Conservation (phyloP, 2,113 vertebrate genomes). For the Lasiurus cinereus region DNA sequence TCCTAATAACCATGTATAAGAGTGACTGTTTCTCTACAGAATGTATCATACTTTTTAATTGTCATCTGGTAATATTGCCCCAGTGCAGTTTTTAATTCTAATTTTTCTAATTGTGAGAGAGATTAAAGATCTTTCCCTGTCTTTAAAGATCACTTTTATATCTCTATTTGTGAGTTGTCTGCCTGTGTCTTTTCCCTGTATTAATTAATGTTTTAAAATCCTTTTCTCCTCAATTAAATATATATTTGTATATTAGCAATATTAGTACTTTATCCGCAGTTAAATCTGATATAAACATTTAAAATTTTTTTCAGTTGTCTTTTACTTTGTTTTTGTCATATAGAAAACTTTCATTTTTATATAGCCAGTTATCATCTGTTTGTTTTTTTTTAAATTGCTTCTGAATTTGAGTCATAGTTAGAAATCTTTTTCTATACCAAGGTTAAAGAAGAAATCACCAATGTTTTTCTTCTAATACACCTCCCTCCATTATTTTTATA, state of each 20-base stretch:
- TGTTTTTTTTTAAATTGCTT: not conserved
- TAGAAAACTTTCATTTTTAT: not conserved
- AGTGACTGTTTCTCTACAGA: not conserved
- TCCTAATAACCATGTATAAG: not conserved
- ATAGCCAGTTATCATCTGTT: not conserved
- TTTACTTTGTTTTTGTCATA: conserved; percentile 13
- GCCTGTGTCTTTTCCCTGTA: not conserved
- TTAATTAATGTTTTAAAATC: not conserved
- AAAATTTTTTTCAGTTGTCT: not conserved
- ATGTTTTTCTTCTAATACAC: not conserved
- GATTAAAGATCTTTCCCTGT: not conserved
- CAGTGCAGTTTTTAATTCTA: not conserved
- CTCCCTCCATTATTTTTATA: not conserved
- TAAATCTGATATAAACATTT: not conserved
- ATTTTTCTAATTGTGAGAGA: conserved; percentile 22
- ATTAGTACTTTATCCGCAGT: not conserved
- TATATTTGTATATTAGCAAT: not conserved
- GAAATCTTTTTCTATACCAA: not conserved
- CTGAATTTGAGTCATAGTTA: not conserved
- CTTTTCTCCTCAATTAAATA: not conserved
- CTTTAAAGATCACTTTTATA: conserved; percentile 1
- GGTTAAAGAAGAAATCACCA: not conserved
- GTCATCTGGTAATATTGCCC: not conserved
- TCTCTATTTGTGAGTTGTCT: not conserved
- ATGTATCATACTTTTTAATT: not conserved